These are phyloP conservation scores for Uloborus diversus DNA, from an alignment of 1,140 invertebrate species.

Conservation along the genomic window DNA sequence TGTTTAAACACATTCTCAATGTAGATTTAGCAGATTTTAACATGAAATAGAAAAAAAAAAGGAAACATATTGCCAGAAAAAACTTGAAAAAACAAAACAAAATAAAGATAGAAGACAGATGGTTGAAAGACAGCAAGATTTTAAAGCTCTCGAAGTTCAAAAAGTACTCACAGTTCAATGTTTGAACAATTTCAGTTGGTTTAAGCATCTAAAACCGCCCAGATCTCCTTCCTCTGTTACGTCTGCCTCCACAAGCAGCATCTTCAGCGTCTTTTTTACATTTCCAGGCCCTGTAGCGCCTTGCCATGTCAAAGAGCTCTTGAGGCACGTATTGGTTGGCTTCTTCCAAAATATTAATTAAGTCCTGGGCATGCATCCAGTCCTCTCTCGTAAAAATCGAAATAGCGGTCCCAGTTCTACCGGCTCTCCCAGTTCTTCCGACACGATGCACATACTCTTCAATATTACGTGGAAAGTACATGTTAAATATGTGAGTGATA, in stretches of 20 bases:
- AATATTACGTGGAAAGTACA: constrained; percentile 88
- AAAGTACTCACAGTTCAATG: too few relatives aligned
- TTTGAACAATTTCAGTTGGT: too few relatives aligned
- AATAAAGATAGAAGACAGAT: too few relatives aligned
- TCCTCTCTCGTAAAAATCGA: constrained; percentile 81
- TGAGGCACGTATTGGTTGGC: constrained; percentile 72
- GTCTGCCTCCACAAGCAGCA: constrained; percentile 2
- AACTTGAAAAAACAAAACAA: too few relatives aligned
- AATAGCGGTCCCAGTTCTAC: constrained; percentile 74
- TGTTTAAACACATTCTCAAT: too few relatives aligned
- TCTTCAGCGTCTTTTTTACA: constrained; percentile 67
- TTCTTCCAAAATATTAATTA: constrained; percentile 82
- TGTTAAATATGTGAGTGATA: constrained; percentile 90
- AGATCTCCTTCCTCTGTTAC: neutral
- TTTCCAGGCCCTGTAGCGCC: constrained; percentile 74
- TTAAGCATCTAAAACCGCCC: neutral
- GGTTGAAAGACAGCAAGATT: too few relatives aligned
- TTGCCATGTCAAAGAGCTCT: constrained; percentile 76
- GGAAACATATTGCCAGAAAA: too few relatives aligned
- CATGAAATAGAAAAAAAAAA: too few relatives aligned
- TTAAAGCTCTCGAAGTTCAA: too few relatives aligned
- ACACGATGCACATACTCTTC: constrained; percentile 96
- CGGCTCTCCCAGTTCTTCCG: constrained; percentile 87
- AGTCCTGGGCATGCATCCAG: constrained; percentile 78
- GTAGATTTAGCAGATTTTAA: too few relatives aligned